Conservation (phyloP, 2,888 invertebrate genomes). For the Luffia ferchaultella region DNA sequence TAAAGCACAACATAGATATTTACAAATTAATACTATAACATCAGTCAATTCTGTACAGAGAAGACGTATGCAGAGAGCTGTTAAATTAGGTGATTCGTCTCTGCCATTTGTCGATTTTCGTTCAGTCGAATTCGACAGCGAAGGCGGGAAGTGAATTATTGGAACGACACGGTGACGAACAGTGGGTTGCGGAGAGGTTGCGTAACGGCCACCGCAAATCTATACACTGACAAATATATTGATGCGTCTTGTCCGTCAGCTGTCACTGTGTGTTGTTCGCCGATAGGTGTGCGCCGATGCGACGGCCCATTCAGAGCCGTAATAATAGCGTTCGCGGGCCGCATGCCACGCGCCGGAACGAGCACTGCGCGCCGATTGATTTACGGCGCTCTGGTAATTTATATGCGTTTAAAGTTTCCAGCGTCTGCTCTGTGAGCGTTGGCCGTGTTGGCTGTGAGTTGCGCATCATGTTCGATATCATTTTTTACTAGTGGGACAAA, state of each 20-base stretch:
- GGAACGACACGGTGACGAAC: not conserved
- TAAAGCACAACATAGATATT: too few relatives aligned
- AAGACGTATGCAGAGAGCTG: too few relatives aligned
- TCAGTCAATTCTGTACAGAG: too few relatives aligned
- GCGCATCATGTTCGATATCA: too few relatives aligned
- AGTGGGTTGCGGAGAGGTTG: too few relatives aligned
- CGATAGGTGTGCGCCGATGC: too few relatives aligned
- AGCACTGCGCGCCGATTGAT: conserved; percentile 5
- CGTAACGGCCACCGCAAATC: not conserved
- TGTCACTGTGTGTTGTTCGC: too few relatives aligned
- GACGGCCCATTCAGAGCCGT: too few relatives aligned
- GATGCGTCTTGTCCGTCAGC: too few relatives aligned
- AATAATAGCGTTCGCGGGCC: not conserved
- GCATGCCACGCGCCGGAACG: not conserved
- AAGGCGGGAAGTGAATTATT: not conserved
- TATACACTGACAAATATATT: too few relatives aligned
- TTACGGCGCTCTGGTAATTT: conserved; percentile 29
- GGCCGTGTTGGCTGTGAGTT: not conserved
- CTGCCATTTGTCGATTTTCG: not conserved
- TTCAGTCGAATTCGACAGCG: not conserved
- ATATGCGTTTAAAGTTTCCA: conserved; percentile 50
- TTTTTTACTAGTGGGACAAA: too few relatives aligned
- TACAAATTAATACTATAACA: too few relatives aligned
- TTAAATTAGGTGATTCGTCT: not conserved
- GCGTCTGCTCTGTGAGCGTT: not conserved